Percentiles rank a stretch among this genome's conserved stretches.
These are phyloP conservation scores for Oscheius sp. DNA, from an alignment of 1,140 invertebrate genomes.

Conservation along the genomic window DNA sequence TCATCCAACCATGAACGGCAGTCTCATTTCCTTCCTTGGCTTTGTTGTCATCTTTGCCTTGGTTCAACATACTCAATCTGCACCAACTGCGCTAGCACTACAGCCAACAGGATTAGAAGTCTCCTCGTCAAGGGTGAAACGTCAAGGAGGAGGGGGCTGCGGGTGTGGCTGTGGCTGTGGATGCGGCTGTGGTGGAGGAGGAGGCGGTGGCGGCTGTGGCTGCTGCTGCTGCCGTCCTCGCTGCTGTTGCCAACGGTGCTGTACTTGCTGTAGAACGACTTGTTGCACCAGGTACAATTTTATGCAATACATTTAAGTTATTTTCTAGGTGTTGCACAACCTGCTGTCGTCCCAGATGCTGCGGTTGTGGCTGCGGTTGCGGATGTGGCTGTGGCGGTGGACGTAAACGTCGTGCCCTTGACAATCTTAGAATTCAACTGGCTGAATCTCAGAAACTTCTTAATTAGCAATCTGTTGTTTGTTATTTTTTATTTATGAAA, in stretches of 20 bases:
- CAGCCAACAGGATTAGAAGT: not conserved
- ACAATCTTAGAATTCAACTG: too few relatives aligned
- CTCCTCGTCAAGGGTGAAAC: conserved; percentile 16
- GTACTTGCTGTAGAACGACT: conserved; percentile 30
- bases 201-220: conserved; percentile 7
- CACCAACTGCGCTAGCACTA: not conserved
- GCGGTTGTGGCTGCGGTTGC: too few relatives aligned
- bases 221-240: conserved; percentile 27
- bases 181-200: conserved; percentile 14
- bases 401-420: too few relatives aligned
- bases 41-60: not conserved
- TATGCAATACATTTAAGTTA: too few relatives aligned
- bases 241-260: conserved; percentile 21
- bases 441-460: too few relatives aligned
- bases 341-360: too few relatives aligned
- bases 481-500: too few relatives aligned
- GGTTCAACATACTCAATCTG: not conserved
- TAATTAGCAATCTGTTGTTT: too few relatives aligned
- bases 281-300: conserved; percentile 13
- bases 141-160: conserved; percentile 23
- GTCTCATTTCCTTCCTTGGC: not conserved
- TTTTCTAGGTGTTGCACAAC: too few relatives aligned
- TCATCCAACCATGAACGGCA: not conserved
- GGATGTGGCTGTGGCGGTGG: too few relatives aligned
- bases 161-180: too few relatives aligned